Evolutionary conservation across 2,888 invertebrate species (phyloP).

Genomic region (Cheilosia vernalis): DNA sequence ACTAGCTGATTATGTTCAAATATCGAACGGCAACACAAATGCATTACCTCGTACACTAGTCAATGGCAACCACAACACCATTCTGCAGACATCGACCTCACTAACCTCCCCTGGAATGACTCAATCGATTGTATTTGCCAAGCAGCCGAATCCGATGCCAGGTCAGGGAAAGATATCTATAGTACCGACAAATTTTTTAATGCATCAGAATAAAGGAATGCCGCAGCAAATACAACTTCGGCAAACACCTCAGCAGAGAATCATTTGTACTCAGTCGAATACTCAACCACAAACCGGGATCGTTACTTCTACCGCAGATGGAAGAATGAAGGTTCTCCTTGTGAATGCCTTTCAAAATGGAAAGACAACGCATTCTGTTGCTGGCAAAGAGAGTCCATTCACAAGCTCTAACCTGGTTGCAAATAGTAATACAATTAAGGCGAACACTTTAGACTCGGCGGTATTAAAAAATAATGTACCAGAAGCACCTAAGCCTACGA

Average conservation of each 20-base stretch:
- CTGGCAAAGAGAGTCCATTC: constrained; percentile 33
- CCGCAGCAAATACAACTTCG: constrained; percentile 70
- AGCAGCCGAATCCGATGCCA: constrained; percentile 52
- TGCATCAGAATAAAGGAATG: constrained; percentile 79
- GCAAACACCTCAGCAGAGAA: constrained; percentile 70
- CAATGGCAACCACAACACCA: constrained; percentile 51
- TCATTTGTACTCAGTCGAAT: constrained; percentile 74
- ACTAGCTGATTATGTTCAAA: constrained; percentile 78
- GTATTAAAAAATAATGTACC: neutral
- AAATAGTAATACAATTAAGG: constrained; percentile 17
- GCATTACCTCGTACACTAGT: constrained; percentile 72
- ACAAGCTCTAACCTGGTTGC: constrained; percentile 24
- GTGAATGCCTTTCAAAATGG: constrained; percentile 79
- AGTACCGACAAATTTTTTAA: constrained; percentile 83
- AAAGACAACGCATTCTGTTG: constrained; percentile 18
- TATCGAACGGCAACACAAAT: constrained; percentile 76
- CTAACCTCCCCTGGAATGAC: constrained; percentile 58
- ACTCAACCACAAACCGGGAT: constrained; percentile 73
- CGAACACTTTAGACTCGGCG: constrained; percentile 9
- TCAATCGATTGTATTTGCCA: constrained; percentile 67
- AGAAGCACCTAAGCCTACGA: constrained; percentile 14
- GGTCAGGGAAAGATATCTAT: constrained; percentile 81
- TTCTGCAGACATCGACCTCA: constrained; percentile 54
- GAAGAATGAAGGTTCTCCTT: constrained; percentile 82
- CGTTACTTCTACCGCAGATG: constrained; percentile 78